phyloP scores from a whole-genome alignment of 2,797 vertebrate genomes.

The Pseudochirops corinnae region DNA sequence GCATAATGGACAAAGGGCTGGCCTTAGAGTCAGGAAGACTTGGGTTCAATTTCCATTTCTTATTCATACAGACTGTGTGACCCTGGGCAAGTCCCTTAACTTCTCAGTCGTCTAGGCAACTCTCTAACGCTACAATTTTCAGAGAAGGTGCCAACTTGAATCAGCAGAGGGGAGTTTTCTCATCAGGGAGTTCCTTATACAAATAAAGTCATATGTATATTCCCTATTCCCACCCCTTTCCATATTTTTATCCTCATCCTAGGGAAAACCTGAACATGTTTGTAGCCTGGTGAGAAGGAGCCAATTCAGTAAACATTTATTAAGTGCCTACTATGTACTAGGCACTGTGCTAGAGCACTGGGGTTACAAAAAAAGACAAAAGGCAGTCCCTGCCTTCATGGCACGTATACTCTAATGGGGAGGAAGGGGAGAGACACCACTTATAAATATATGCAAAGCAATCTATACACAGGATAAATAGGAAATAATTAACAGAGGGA shows the following conservation, averaged over 20 bases:
- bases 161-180: not conserved
- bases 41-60: not conserved
- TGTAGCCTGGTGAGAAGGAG: not conserved
- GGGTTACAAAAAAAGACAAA: not conserved
- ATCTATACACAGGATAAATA: not conserved
- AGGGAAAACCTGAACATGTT: not conserved
- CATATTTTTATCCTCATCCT: not conserved
- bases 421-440: not conserved
- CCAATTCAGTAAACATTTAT: not conserved
- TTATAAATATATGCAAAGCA: not conserved
- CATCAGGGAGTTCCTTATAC: not conserved
- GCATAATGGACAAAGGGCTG: not conserved
- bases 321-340: not conserved
- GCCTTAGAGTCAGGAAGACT: not conserved
- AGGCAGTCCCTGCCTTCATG: not conserved
- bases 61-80: not conserved
- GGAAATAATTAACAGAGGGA: not conserved
- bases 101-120: not conserved
- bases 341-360: not conserved
- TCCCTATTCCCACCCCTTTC: not conserved
- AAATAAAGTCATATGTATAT: not conserved
- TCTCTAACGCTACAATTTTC: not conserved
- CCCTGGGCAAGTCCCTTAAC: not conserved
- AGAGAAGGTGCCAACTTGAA: not conserved
- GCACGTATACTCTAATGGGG: not conserved